These are phyloP conservation scores for Sebastes vulpes DNA, from an alignment of 2,797 vertebrate genomes.

Conservation along the genomic window DNA sequence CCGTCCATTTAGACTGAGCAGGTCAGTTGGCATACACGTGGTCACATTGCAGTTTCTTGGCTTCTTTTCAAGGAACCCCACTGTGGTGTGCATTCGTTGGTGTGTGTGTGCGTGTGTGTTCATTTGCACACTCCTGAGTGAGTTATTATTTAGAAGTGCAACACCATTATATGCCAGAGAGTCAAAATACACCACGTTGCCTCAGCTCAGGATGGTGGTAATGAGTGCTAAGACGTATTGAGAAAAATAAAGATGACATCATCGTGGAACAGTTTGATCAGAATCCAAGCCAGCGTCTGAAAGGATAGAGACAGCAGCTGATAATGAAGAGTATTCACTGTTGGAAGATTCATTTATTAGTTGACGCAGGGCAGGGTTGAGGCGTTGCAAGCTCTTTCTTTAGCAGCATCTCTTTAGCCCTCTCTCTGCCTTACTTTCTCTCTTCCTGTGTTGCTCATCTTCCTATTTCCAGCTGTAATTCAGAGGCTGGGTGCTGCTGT, in stretches of 20 bases:
- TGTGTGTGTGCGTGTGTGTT: neutral
- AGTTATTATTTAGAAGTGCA: constrained; percentile 26
- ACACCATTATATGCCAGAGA: constrained; percentile 39
- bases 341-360: constrained; percentile 49
- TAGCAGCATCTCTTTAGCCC: constrained; percentile 21
- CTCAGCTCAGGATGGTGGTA: neutral
- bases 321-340: constrained; percentile 66
- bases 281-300: constrained; percentile 15
- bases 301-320: constrained; percentile 53
- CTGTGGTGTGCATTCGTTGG: neutral
- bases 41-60: constrained; percentile 39
- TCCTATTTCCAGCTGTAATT: constrained; percentile 57
- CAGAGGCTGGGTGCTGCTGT: constrained; percentile 21
- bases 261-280: constrained; percentile 15
- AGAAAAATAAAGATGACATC: constrained; percentile 49
- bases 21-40: constrained; percentile 33
- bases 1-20: constrained; percentile 21
- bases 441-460: constrained; percentile 41
- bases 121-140: neutral
- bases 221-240: constrained; percentile 36
- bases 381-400: constrained; percentile 23
- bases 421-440: constrained; percentile 13
- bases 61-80: constrained; percentile 34
- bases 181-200: constrained; percentile 61
- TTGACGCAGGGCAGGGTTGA: constrained; percentile 10